Base-by-base conservation (phyloP, 1,140 invertebrate genomes). In the Ostrea denselamellosa region DNA sequence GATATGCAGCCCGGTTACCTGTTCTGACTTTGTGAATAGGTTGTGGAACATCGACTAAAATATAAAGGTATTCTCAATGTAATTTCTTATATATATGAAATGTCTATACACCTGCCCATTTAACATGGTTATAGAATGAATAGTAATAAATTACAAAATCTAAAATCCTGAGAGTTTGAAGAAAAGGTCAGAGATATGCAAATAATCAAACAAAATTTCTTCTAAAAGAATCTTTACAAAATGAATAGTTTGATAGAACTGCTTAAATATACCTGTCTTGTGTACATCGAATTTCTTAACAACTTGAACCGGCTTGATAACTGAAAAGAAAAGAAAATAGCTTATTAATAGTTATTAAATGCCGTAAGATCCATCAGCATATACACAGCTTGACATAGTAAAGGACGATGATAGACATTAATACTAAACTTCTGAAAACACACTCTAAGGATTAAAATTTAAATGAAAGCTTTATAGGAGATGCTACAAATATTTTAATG, bases 281-380 rank as follows among this genome's bases (percentile, higher is more conserved):
- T 77, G 68, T 28, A 77, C 68, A 17, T 77, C 68, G 14, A 77
- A 77, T 17, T 77, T 77, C 68, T 77, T 77, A 7, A 77, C 68
- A 34, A 77, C 68, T 34, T 77, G 22, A 34, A 77, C 68, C 8
- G 68, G 68, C 68, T 77, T 77, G 68, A 77, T 77, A 77, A 77
- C 68, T 77, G 28, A 34, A 71, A 17, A 77, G 14, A 77, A 34
- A 3, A 34, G 10, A 10, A 77, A 62, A 62, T 19, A 19, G 17
- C 0, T 5, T 19, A 62, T 58, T 0, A 62, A 19, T 62, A 0
- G 17, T 62, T 44, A 44, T 44, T 44, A 5, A 44, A 2, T 44
- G 34, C 34, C 5, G 1, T 44, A 44, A 44, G 34, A 44, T 44
- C 34, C 34, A 44, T 44, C 34, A 44, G 34, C 34, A 44, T 44